Evolutionary conservation across 35 echinoderm and acorn worm species (phyloP).

Genomic region (Holothuria glaberrima): DNA sequence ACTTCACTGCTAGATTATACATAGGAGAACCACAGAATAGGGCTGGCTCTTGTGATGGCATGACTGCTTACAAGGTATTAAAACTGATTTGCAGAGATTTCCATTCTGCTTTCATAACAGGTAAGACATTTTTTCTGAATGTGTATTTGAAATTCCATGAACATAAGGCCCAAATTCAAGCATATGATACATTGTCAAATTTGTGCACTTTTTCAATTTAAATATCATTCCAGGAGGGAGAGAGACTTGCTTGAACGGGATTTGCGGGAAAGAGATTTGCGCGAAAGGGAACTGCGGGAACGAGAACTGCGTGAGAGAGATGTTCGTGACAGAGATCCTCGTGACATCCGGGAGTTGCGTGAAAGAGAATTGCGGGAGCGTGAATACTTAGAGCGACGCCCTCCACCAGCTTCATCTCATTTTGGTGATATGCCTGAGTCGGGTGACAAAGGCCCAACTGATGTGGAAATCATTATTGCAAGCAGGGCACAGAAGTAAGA

Average conservation of each 20-base stretch:
- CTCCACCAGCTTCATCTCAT: not conserved
- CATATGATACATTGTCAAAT: too few relatives aligned
- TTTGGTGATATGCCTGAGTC: not conserved
- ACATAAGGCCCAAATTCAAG: too few relatives aligned
- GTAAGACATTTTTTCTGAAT: too few relatives aligned
- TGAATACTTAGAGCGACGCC: not conserved
- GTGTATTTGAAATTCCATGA: too few relatives aligned
- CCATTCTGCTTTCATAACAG: too few relatives aligned
- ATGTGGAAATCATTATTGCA: constrained; percentile 46
- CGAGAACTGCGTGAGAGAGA: not conserved
- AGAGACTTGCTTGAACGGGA: constrained; percentile 19
- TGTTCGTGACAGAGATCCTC: not conserved
- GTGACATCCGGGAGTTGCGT: constrained; percentile 11
- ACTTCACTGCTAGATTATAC: too few relatives aligned
- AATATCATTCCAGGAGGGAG: constrained; percentile 15
- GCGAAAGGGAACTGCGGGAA: constrained; percentile 23
- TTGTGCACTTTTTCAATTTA: not conserved
- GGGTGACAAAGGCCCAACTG: constrained; percentile 38
- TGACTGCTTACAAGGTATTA: too few relatives aligned
- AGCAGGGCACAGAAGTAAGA: constrained; percentile 53
- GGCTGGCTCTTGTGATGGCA: too few relatives aligned
- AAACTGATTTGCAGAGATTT: too few relatives aligned
- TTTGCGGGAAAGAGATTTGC: constrained; percentile 23
- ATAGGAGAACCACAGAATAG: too few relatives aligned
- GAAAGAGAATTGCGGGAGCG: constrained; percentile 22